Evolutionary conservation across 2,113 vertebrate genomes (phyloP).

Genomic region (Aspidoscelis tigris): DNA sequence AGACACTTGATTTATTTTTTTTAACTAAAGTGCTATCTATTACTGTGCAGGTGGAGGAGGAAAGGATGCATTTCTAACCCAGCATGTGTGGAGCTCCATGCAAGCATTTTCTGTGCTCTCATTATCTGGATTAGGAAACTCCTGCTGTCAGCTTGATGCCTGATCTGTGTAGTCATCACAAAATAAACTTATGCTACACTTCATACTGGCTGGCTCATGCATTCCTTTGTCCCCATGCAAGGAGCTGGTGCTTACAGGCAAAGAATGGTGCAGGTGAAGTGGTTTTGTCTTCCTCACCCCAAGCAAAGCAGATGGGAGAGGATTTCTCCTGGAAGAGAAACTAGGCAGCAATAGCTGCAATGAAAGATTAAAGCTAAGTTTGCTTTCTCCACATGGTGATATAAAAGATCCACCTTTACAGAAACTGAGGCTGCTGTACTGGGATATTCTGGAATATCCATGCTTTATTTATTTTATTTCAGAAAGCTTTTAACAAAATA

Average conservation of each 20-base stretch:
- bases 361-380: not conserved
- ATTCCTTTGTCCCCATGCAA: not conserved
- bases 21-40: not conserved
- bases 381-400: conserved; percentile 5
- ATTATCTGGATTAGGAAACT: not conserved
- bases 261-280: not conserved
- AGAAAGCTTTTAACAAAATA: too few relatives aligned
- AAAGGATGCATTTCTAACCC: not conserved
- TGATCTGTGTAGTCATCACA: not conserved
- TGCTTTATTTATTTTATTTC: too few relatives aligned
- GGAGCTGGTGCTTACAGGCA: too few relatives aligned
- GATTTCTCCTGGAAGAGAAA: not conserved
- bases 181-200: not conserved
- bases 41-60: not conserved
- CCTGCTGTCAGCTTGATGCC: not conserved
- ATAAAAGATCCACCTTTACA: not conserved
- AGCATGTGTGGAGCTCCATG: not conserved
- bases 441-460: too few relatives aligned
- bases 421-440: conserved; percentile 18
- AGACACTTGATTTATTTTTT: not conserved
- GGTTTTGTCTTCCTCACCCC: not conserved
- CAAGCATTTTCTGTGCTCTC: not conserved
- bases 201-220: not conserved
- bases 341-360: not conserved
- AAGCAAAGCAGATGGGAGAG: not conserved